Base-by-base conservation (phyloP, 2,797 vertebrate species). In the Remorina albescens region DNA sequence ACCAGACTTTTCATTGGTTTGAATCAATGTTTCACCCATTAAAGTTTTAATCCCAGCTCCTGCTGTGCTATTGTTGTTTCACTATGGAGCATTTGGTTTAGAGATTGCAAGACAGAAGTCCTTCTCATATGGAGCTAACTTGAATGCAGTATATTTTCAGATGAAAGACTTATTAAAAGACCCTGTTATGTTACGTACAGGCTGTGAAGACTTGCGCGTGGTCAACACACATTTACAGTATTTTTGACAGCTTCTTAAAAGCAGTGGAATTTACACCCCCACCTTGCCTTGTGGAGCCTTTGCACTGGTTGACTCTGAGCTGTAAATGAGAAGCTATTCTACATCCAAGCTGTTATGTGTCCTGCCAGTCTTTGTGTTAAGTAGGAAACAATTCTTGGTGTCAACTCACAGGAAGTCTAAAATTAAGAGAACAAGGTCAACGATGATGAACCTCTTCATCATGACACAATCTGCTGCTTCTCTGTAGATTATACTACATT, bases 1-100 rank as follows among this genome's bases (percentile, higher is more conserved):
- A 79, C 15, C 34, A 25, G 71, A 78, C 54, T 28, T 79, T 72
- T 25, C 32, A 53, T 23, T 49, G 42, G n/a, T 74, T 59, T 53
- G 19, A 70, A 67, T 47, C 30, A 49, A 42, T 66, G 39, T 42
- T 61, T 57, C 6, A 42, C 47, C 30, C 30, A 42, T 54, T 37
- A 62, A 60, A 54, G 37, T 13, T 13, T 66, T 42, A 70, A 76
- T 66, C 18, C 49, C 26, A 37, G 18, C 19, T 64, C 23, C 62
- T 54, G 47, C n/a, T 10, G 21, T 53, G 46, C 46, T 23, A 11
- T 23, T 21, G 19, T n/a, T n/a, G 44, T 10, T 9, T 9, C 21
- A 47, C 21, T 12, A 11, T 15, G 5, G 12, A 19, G 6, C 21
- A 49, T 37, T 37, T 16, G n/a, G 7, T 54, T 53, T 5, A 42